These are phyloP conservation scores for Lepidochrysops patricia DNA, from an alignment of 2,888 invertebrate genomes.

Conservation along the genomic window DNA sequence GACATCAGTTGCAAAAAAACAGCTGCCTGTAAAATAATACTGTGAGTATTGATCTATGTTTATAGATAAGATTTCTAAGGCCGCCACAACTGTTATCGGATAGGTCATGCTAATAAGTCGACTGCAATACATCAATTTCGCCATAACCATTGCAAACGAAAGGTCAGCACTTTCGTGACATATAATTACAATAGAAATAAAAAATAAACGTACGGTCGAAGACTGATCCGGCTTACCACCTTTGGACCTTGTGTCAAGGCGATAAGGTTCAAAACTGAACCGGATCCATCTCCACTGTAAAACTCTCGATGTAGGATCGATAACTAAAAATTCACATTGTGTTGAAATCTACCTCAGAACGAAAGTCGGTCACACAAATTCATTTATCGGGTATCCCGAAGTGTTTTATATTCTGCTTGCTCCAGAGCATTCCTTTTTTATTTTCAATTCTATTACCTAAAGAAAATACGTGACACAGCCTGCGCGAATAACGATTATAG, in stretches of 20 bases:
- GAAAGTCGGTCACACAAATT: neutral
- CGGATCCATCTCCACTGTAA: too few relatives aligned
- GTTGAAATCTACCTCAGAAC: neutral
- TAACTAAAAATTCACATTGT: neutral
- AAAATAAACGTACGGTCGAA: too few relatives aligned
- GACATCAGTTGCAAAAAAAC: too few relatives aligned
- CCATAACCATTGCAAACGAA: neutral
- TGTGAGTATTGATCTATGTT: too few relatives aligned
- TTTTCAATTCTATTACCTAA: neutral
- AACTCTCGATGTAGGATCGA: too few relatives aligned
- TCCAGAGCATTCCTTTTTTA: neutral
- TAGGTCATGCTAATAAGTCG: neutral
- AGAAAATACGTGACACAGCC: neutral
- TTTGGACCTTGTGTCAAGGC: too few relatives aligned
- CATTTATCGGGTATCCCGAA: neutral
- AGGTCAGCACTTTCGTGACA: conserved; percentile 1
- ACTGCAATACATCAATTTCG: neutral
- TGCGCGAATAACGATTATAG: neutral
- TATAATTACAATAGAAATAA: neutral
- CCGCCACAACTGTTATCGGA: neutral
- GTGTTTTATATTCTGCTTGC: neutral
- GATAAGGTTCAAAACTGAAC: too few relatives aligned
- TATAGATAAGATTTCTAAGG: neutral
- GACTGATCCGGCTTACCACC: too few relatives aligned
- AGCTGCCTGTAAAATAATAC: too few relatives aligned